Conservation (phyloP, 2,797 vertebrate genomes). For the Eulemur albifrons region DNA sequence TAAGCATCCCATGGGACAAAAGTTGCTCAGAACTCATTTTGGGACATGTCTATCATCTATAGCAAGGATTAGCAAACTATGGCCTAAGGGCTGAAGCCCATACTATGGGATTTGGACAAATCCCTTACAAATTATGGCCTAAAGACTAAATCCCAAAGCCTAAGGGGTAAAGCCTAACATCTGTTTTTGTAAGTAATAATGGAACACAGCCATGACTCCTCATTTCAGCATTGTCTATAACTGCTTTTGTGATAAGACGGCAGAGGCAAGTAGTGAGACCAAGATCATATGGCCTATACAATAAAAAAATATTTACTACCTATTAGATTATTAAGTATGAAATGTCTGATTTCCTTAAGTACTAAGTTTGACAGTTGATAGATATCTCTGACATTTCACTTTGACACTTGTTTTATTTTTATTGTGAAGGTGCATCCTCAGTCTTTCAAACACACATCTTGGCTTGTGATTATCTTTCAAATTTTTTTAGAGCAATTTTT, state of each 20-base stretch:
- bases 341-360: too few species aligned
- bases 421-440: too few species aligned
- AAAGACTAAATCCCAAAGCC: background rate
- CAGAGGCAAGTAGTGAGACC: too few species aligned
- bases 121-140: background rate
- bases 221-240: background rate
- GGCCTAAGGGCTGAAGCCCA: background rate
- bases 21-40: background rate
- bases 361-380: too few species aligned
- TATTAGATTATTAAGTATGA: too few species aligned
- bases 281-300: background rate
- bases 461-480: too few species aligned
- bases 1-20: background rate
- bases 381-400: too few species aligned
- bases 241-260: background rate
- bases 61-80: background rate
- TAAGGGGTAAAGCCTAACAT: background rate
- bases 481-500: too few species aligned
- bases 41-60: background rate
- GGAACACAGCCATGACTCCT: background rate
- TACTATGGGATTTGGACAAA: background rate
- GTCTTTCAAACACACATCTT: too few species aligned
- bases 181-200: background rate
- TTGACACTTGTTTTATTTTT: too few species aligned
- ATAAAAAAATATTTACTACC: background rate